Conservation (phyloP, 2,113 vertebrate genomes). For the Herpetotheres cachinnans region DNA sequence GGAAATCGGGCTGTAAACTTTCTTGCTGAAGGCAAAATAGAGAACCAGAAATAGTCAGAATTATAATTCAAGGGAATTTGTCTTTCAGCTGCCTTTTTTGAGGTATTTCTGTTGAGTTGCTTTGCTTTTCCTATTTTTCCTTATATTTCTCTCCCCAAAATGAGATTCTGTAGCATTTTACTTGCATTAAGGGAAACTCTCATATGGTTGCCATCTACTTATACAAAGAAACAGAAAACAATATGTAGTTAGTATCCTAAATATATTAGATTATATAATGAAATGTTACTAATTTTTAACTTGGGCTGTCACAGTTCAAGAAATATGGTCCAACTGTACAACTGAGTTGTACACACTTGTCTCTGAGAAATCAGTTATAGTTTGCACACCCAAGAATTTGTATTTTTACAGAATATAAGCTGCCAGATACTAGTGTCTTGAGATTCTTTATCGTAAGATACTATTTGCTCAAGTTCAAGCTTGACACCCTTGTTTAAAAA, state of each 20-base stretch:
- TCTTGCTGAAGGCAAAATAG: not conserved
- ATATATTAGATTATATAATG: not conserved
- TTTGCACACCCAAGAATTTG: not conserved
- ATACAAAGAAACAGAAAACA: not conserved
- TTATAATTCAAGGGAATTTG: not conserved
- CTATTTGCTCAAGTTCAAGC: not conserved
- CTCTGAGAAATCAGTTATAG: not conserved
- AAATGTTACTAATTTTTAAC: not conserved
- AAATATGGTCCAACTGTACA: not conserved
- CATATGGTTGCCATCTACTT: not conserved
- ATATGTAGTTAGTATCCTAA: not conserved
- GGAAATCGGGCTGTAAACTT: not conserved
- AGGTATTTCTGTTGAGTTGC: not conserved
- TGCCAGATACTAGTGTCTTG: not conserved
- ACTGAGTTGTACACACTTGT: not conserved
- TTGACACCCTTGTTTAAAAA: not conserved
- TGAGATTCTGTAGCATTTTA: not conserved
- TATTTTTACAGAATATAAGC: not conserved
- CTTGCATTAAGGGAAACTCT: not conserved
- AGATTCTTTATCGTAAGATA: not conserved
- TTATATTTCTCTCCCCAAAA: not conserved
- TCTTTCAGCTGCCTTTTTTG: not conserved
- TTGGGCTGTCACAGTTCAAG: not conserved
- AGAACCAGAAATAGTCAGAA: not conserved
- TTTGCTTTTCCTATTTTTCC: not conserved